Conservation (phyloP, 2,113 vertebrate species). For the Xiphias gladius region DNA sequence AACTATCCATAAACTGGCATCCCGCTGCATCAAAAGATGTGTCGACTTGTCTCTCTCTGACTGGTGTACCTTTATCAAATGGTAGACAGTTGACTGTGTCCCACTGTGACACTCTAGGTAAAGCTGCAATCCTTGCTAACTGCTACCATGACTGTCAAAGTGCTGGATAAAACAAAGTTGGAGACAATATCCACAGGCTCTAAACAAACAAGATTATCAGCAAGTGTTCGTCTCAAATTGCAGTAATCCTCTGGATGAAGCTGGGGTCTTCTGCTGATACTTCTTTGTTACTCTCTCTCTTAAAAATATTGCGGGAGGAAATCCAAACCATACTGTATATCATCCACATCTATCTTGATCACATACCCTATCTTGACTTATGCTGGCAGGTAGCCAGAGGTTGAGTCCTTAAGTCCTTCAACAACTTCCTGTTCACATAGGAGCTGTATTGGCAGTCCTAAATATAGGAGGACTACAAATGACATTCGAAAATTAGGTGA, state of each 20-base stretch:
- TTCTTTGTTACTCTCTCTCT: conserved; percentile 8
- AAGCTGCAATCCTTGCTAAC: conserved; percentile 32
- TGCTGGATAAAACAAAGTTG: conserved; percentile 15
- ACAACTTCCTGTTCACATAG: conserved; percentile 12
- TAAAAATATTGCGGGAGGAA: conserved; percentile 22
- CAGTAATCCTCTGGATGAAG: conserved; percentile 32
- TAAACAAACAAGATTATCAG: conserved; percentile 40
- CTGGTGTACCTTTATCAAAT: conserved; percentile 34
- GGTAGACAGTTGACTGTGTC: conserved; percentile 16
- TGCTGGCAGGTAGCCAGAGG: conserved; percentile 36
- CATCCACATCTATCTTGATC: conserved; percentile 22
- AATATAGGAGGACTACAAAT: not conserved
- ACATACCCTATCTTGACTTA: conserved; percentile 10
- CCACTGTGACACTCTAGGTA: conserved; percentile 24
- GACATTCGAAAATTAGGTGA: not conserved
- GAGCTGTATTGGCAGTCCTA: not conserved
- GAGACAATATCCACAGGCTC: conserved; percentile 37
- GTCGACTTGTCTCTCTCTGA: conserved; percentile 2
- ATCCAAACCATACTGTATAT: conserved; percentile 3
- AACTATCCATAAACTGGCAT: conserved; percentile 15
- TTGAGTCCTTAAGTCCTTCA: conserved; percentile 43
- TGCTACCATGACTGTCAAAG: conserved; percentile 41
- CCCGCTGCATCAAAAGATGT: conserved; percentile 37
- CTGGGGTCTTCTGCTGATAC: conserved; percentile 22
- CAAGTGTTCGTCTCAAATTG: conserved; percentile 50